Percentiles rank a stretch among this genome's conserved stretches.
Conservation (phyloP, 37 sponge, comb jelly and placozoan genomes). For the Cliona cf. orientalis region DNA sequence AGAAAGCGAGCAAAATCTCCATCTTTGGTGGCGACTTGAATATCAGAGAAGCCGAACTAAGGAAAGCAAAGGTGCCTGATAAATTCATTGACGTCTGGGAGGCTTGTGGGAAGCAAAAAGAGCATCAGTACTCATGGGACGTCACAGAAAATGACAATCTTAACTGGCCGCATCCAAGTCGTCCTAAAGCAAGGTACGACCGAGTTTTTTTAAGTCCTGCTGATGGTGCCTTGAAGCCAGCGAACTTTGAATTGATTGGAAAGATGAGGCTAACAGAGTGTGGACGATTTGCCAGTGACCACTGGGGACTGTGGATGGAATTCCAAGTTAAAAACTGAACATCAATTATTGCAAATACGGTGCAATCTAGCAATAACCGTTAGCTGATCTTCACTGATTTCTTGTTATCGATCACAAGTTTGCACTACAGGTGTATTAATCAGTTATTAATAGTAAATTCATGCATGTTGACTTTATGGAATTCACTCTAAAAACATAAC, state of each 20-base stretch:
- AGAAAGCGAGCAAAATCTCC: conserved; percentile 8
- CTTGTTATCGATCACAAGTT: no score
- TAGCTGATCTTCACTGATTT: no score
- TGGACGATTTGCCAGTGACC: conserved; percentile 83
- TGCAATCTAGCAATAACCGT: no score
- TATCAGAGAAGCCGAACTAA: conserved; percentile 74
- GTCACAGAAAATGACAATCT: conserved; percentile 60
- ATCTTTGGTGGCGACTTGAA: conserved; percentile 89
- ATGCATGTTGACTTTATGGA: no score
- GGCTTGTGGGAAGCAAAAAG: conserved; percentile 41
- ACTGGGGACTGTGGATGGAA: conserved; percentile 79
- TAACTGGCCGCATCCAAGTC: conserved; percentile 27
- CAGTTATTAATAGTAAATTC: no score
- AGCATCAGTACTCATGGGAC: conserved; percentile 84
- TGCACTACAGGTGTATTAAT: no score
- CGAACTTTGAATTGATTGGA: conserved; percentile 67
- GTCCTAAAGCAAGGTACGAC: conserved; percentile 59
- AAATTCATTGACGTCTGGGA: conserved; percentile 77
- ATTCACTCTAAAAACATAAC: background rate
- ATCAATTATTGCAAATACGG: no score
- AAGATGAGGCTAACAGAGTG: conserved; percentile 44
- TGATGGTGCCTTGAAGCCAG: conserved; percentile 10
- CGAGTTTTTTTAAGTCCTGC: conserved; percentile 62
- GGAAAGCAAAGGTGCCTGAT: no score
- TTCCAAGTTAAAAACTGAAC: no score